Evolutionary conservation across 2,113 vertebrate genomes (phyloP).

Genomic region (Actenoides lindsayi): DNA sequence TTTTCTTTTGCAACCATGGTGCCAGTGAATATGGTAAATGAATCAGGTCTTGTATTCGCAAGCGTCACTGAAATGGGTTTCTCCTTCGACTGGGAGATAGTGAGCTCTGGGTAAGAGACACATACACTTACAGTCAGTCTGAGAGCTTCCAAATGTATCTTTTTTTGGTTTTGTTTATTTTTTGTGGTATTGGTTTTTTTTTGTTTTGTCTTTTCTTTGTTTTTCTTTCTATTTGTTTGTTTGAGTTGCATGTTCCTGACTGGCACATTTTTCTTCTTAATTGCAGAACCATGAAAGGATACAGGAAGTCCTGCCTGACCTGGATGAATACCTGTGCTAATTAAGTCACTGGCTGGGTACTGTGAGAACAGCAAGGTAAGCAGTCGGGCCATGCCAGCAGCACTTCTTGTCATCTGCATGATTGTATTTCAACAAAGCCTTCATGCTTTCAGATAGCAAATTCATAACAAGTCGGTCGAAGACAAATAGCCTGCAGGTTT

Average conservation of each 20-base stretch:
- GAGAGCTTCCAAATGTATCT: not conserved
- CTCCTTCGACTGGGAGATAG: not conserved
- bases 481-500: slow-evolving; percentile 33
- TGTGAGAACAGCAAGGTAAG: slow-evolving; percentile 73
- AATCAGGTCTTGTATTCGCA: not conserved
- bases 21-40: slow-evolving; percentile 16
- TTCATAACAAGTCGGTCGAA: slow-evolving; percentile 37
- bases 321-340: slow-evolving; percentile 59
- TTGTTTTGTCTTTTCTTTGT: not conserved
- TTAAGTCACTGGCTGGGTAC: slow-evolving; percentile 43
- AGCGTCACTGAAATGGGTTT: not conserved
- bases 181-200: not conserved
- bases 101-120: not conserved
- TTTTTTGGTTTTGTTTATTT: not conserved
- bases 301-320: slow-evolving; percentile 42
- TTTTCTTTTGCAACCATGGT: slow-evolving; percentile 50
- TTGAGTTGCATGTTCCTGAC: slow-evolving; percentile 46
- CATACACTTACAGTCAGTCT: not conserved
- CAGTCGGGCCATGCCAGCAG: slow-evolving; percentile 35
- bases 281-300: slow-evolving; percentile 78
- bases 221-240: not conserved
- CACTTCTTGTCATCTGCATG: slow-evolving; percentile 37
- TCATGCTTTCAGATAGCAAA: slow-evolving; percentile 62
- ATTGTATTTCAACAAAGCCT: slow-evolving; percentile 51
- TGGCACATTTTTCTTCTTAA: slow-evolving; percentile 48